Evolutionary conservation across 1,140 invertebrate species (phyloP), one percentile per base, ranked within the genome.

Genomic region (Triops cancriformis): DNA sequence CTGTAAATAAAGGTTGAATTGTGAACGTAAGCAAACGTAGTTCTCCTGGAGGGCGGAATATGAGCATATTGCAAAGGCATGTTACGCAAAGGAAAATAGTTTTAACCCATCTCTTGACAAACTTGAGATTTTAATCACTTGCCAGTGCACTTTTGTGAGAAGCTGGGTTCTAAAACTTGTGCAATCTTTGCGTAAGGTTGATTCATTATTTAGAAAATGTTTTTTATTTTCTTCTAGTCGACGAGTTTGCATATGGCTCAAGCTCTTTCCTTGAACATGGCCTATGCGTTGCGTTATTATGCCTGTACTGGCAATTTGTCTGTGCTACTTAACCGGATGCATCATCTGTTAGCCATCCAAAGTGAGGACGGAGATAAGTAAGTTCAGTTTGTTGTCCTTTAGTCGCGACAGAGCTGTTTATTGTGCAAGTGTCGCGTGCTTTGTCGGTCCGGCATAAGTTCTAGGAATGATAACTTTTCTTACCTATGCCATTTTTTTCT

Each of bases 401-500:
- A 37, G 31, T 37, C 31, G 7, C 7, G 2, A 37, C 7, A 7
- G 31, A 37, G 14, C 26, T 3, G 37, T 64, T 78, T 26, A 74
- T 78, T 26, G 75, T 12, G 45, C 72, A 23, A 76, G n/a, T 14
- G 64, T 43, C 64, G 14, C n/a, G 23, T n/a, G 11, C 18, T 64
- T 64, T 23, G 10, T n/a, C 23, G 51, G 18, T 64, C 6, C 51
- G 18, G n/a, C n/a, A n/a, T n/a, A n/a, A 45, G 11, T 45, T 23
- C 18, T 6, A 64, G 51, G 14, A 64, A 64, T 18, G 18, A n/a
- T 64, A 64, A 64, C 23, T 64, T 64, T 0, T 64, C 45, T 64
- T 64, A 12, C 18, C 18, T 77, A 79, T 80, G 7, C n/a, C n/a
- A n/a, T n/a, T 74, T 83, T 26, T 77, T 85, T 9, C 83, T 85